A percentile compares a stretch with the other conserved stretches of the same genome.
Conservation (phyloP, 2,113 vertebrate genomes). For the Ptychochromis oligacanthus region DNA sequence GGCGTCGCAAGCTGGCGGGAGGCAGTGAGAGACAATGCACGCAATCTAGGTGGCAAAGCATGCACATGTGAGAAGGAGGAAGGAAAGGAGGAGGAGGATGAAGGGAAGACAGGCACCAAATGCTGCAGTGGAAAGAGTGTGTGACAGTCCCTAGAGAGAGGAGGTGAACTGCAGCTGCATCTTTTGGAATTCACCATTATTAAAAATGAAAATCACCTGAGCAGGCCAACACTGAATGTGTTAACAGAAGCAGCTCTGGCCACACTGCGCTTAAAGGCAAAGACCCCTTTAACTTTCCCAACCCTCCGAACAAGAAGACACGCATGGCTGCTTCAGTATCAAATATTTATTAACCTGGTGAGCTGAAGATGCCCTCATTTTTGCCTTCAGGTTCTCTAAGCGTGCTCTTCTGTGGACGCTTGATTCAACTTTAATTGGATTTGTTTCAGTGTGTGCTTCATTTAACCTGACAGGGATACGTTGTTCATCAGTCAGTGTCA, state of each 20-base stretch:
- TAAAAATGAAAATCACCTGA: conserved; percentile 24
- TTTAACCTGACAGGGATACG: conserved; percentile 33
- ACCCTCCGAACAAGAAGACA: conserved; percentile 36
- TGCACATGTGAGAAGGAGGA: conserved; percentile 34
- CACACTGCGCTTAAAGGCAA: conserved; percentile 10
- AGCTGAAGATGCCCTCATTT: conserved; percentile 41
- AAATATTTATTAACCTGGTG: conserved; percentile 71
- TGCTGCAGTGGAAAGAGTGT: conserved; percentile 51
- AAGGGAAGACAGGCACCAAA: conserved; percentile 13
- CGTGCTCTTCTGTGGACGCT: neutral
- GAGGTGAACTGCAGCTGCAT: conserved; percentile 38
- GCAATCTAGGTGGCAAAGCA: conserved; percentile 49
- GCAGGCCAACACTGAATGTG: neutral
- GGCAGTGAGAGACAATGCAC: conserved; percentile 31
- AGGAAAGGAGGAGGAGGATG: neutral
- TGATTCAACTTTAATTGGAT: conserved; percentile 53
- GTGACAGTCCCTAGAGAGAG: conserved; percentile 30
- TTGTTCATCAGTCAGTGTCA: conserved; percentile 51
- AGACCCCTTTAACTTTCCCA: conserved; percentile 48
- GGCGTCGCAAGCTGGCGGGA: conserved; percentile 36
- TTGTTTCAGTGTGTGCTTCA: conserved; percentile 38
- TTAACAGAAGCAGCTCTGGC: neutral
- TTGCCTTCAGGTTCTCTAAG: conserved; percentile 28
- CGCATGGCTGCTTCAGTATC: conserved; percentile 64
- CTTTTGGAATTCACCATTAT: conserved; percentile 19